phyloP scores from a whole-genome alignment of 1,140 invertebrate species.

The Cydia strobilella region DNA sequence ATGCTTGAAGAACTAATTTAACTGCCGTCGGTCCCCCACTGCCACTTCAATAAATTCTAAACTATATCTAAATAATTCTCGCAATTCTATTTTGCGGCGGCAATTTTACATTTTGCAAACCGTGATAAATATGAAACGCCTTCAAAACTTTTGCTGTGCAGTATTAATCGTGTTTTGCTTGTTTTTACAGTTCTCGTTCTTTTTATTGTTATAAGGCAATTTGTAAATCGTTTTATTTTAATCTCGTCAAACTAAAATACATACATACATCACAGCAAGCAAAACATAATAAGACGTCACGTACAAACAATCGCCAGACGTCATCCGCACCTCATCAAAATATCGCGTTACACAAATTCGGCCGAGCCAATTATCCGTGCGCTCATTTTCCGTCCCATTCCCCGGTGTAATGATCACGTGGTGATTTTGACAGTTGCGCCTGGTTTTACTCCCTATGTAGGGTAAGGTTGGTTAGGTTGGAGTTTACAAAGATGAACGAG shows the following conservation, averaged over 20 bases:
- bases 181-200: neutral
- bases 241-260: neutral
- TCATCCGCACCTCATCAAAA: conserved; percentile 74
- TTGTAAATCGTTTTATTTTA: too few relatives aligned
- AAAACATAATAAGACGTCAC: conserved; percentile 3
- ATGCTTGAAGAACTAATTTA: conserved; percentile 77
- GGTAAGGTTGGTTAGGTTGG: conserved; percentile 9
- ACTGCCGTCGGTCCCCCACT: conserved; percentile 63
- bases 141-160: conserved; percentile 6
- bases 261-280: neutral
- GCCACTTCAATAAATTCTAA: conserved; percentile 72
- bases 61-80: conserved; percentile 56
- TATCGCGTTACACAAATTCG: conserved; percentile 76
- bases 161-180: conserved; percentile 8
- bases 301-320: conserved; percentile 30
- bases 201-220: neutral
- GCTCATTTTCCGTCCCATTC: conserved; percentile 75
- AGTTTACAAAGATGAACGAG: neutral
- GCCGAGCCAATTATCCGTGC: conserved; percentile 74
- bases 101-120: conserved; percentile 24
- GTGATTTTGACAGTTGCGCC: conserved; percentile 75
- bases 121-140: conserved; percentile 1
- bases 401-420: conserved; percentile 75
- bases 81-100: conserved; percentile 38
- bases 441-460: neutral